phyloP scores from a whole-genome alignment of 2,113 vertebrate genomes.

The Suricata suricatta region DNA sequence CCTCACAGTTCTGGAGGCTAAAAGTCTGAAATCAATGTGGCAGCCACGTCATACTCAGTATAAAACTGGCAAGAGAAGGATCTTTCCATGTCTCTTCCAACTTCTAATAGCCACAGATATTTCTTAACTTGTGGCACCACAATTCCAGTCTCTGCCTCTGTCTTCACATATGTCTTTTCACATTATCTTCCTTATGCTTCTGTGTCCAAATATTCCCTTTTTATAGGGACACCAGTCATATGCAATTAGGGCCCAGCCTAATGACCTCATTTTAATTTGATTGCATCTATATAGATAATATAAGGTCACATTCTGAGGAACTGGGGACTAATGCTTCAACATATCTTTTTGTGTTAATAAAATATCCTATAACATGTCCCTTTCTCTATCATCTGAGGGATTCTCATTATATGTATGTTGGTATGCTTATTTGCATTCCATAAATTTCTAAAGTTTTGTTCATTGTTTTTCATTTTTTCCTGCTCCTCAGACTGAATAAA shows the following conservation, averaged over 20 bases:
- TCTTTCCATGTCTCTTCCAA: neutral
- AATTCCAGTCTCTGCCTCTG: neutral
- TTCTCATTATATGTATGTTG: neutral
- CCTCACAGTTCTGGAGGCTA: neutral
- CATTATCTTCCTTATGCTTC: neutral
- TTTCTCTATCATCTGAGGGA: neutral
- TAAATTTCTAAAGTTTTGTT: neutral
- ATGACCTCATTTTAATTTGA: neutral
- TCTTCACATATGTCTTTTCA: neutral
- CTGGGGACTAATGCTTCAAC: neutral
- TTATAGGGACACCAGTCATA: neutral
- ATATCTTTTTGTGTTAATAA: neutral
- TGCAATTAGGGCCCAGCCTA: neutral
- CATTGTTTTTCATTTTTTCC: neutral
- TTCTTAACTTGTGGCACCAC: neutral
- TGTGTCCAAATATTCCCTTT: neutral
- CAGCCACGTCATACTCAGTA: neutral
- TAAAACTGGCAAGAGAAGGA: neutral
- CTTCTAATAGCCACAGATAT: neutral
- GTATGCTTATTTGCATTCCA: neutral
- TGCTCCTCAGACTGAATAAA: neutral
- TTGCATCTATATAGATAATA: neutral
- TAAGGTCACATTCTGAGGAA: neutral
- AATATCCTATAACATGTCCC: neutral
- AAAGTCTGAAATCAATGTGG: neutral